phyloP scores from a whole-genome alignment of 2,888 invertebrate species.

The Pterostichus niger region DNA sequence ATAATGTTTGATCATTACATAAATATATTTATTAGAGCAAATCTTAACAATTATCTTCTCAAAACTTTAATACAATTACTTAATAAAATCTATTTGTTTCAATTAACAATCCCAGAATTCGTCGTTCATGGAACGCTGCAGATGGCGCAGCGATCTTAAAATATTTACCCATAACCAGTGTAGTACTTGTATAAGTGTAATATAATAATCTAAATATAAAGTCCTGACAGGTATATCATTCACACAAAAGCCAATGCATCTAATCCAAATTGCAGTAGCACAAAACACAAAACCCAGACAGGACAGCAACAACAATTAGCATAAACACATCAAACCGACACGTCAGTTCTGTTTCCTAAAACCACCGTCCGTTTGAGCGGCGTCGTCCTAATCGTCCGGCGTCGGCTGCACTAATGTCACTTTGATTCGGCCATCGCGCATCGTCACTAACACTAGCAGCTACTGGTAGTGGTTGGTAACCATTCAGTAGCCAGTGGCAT shows the following conservation, averaged over 20 bases:
- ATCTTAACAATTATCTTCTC: too few relatives aligned
- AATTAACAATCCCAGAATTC: too few relatives aligned
- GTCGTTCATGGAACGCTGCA: too few relatives aligned
- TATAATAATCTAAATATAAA: background rate
- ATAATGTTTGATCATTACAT: too few relatives aligned
- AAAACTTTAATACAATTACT: too few relatives aligned
- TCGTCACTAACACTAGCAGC: too few relatives aligned
- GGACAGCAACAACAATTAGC: constrained; percentile 17
- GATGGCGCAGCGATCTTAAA: too few relatives aligned
- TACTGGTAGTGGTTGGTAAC: background rate
- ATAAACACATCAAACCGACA: constrained; percentile 40
- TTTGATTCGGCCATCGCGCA: constrained; percentile 16
- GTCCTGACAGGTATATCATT: constrained; percentile 4
- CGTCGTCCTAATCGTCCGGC: background rate
- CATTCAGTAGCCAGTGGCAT: background rate
- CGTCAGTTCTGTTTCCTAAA: constrained; percentile 15
- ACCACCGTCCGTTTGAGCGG: background rate
- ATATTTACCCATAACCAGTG: too few relatives aligned
- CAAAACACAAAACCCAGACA: background rate
- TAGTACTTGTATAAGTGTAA: too few relatives aligned
- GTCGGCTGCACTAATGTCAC: constrained; percentile 35
- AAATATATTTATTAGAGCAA: too few relatives aligned
- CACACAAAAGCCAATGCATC: background rate
- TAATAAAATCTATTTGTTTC: too few relatives aligned
- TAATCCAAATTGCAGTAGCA: constrained; percentile 20